phyloP scores from a whole-genome alignment of 2,797 vertebrate species.

The Heliangelus exortis region DNA sequence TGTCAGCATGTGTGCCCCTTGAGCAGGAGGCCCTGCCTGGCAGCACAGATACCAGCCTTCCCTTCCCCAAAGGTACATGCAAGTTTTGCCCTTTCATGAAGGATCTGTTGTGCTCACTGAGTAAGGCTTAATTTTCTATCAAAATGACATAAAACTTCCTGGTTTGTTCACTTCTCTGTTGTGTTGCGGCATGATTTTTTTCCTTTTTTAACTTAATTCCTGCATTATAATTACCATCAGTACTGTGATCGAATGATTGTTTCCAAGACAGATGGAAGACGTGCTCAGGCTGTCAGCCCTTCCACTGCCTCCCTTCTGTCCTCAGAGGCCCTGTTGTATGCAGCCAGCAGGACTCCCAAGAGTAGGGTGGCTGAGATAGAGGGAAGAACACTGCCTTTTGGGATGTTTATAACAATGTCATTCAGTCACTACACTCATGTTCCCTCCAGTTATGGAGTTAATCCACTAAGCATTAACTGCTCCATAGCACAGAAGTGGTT shows the following conservation, averaged over 20 bases:
- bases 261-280: background rate
- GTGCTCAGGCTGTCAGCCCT: background rate
- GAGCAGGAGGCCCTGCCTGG: background rate
- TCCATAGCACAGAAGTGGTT: background rate
- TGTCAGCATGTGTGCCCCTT: background rate
- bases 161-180: background rate
- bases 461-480: background rate
- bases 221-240: background rate
- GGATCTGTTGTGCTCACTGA: background rate
- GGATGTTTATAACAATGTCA: rapidly evolving
- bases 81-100: background rate
- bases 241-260: background rate
- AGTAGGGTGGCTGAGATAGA: background rate
- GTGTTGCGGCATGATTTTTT: background rate
- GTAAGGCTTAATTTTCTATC: background rate
- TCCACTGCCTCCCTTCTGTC: background rate
- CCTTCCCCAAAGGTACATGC: too few species aligned
- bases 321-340: background rate
- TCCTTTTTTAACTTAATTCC: background rate
- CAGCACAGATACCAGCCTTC: background rate
- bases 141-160: background rate
- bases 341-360: background rate
- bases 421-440: background rate
- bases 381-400: background rate
- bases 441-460: background rate